Base-by-base conservation (phyloP, 2,113 vertebrate species). In the Indri indri region DNA sequence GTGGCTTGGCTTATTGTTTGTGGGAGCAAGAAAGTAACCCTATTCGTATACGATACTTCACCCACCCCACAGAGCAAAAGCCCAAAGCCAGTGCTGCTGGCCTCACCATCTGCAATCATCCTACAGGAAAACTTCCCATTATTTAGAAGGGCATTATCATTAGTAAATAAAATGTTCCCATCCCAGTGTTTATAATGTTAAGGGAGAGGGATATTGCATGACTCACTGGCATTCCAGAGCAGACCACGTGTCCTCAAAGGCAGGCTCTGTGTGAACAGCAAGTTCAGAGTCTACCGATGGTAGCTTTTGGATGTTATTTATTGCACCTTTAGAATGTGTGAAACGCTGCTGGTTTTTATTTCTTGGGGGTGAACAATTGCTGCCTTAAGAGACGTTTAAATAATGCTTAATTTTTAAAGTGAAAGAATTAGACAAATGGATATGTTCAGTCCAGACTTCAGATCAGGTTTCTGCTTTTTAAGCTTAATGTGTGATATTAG, bases 391-490 rank as follows among this genome's bases (percentile, higher is more conserved):
- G 96, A 98, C 84, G 68, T 97, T 98, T 98, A 97, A 98, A 97
- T 96, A 98, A 97, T 86, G 88, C 88, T 98, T 98, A 98, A 98
- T 98, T 98, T 98, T 97, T 97, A 96, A 98, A 97, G 96, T 40
- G 47, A 96, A 92, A 81, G 97, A 97, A 97, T 97, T 96, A 97
- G 93, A 97, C 94, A 98, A 96, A 98, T 95, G 94, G 95, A 96
- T 96, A 95, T 59, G 96, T 90, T 98, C 96, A 98, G 80, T 89
- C 81, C 71, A 88, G 98, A 94, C 97, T 98, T 97, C 93, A 97
- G 96, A 96, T 96, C 93, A 47, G 92, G 52, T 80, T 96, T 98
- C 96, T 97, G 71, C 96, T 96, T 98, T 85, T 93, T 73, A 71
- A 95, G 95, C 95, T 97, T 97, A 96, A 96, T 94, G 96, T 27